Evolutionary conservation across 2,888 invertebrate genomes (phyloP).

Genomic region (Crocallis elinguaria): DNA sequence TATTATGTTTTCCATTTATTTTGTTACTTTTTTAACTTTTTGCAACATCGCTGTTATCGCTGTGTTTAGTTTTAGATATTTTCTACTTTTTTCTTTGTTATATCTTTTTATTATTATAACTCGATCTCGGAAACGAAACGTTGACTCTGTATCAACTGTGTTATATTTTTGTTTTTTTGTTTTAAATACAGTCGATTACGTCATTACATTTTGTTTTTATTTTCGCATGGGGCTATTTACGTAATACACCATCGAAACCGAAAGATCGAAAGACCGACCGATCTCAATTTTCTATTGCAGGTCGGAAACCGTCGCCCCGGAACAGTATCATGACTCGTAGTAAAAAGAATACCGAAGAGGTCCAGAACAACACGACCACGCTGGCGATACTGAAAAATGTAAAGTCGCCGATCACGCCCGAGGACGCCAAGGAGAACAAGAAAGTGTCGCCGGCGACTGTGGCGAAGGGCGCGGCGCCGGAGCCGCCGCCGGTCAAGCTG

Average conservation of each 20-base stretch:
- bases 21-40: conserved; percentile 21
- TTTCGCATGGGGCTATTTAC: conserved; percentile 31
- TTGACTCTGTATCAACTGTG: conserved; percentile 2
- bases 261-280: conserved; percentile 55
- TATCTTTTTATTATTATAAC: background rate
- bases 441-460: conserved; percentile 14
- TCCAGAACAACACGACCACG: conserved; percentile 53
- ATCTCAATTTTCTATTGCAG: conserved; percentile 73
- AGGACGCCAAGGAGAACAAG: conserved; percentile 38
- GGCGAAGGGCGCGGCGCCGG: conserved; percentile 13
- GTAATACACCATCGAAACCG: conserved; percentile 4
- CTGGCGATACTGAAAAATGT: conserved; percentile 73
- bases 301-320: conserved; percentile 57
- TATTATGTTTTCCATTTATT: conserved; percentile 24
- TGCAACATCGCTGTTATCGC: conserved; percentile 7
- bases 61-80: conserved; percentile 15
- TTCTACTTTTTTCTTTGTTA: conserved; percentile 5
- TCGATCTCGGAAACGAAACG: conserved; percentile 7
- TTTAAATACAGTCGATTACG: conserved; percentile 52
- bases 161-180: conserved; percentile 35
- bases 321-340: conserved; percentile 73
- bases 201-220: conserved; percentile 41
- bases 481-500: conserved; percentile 29
- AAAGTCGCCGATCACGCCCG: conserved; percentile 39
- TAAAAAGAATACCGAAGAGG: conserved; percentile 66